Evolutionary conservation across 2,888 invertebrate species (phyloP).

Genomic region (Pristionchus mayeri): DNA sequence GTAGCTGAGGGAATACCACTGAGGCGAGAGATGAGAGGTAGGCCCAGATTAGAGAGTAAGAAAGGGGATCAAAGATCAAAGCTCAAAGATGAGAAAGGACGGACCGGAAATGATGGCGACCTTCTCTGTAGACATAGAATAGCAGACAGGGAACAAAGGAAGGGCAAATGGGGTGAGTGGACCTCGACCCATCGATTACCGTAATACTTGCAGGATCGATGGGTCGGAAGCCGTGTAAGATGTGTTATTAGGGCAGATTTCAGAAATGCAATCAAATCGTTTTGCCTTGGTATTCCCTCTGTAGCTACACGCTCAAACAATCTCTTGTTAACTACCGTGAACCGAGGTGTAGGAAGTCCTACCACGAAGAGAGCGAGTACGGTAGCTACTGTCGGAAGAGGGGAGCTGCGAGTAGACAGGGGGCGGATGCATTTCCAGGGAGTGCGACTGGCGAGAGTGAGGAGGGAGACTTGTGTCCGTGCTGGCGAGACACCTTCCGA

Average conservation of each 20-base stretch:
- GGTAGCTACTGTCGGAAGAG: conserved; percentile 20
- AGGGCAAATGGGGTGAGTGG: background rate
- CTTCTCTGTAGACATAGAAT: background rate
- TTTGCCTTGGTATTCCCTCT: conserved; percentile 3
- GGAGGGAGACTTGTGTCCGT: conserved; percentile 51
- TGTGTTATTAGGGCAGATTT: background rate
- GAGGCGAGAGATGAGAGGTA: conserved; percentile 6
- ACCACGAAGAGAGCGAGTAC: conserved; percentile 17
- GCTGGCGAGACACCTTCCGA: conserved; percentile 52
- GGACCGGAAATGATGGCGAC: background rate
- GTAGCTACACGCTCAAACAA: background rate
- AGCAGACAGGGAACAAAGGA: conserved; percentile 11
- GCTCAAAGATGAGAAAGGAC: conserved; percentile 20
- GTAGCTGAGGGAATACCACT: conserved; percentile 46
- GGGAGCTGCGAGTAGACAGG: conserved; percentile 41
- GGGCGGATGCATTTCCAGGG: conserved; percentile 37
- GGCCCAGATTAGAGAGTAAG: background rate
- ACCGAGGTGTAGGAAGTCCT: conserved; percentile 17
- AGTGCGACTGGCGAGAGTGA: conserved; percentile 52
- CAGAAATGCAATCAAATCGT: background rate
- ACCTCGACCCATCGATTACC: background rate
- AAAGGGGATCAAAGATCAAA: background rate
- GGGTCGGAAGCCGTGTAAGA: background rate
- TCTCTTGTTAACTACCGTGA: background rate
- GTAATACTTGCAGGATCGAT: background rate